Percentiles rank a stretch among this genome's conserved stretches.
These are phyloP conservation scores for Tylochromis polylepis DNA, from an alignment of 2,113 vertebrate species.

Conservation along the genomic window DNA sequence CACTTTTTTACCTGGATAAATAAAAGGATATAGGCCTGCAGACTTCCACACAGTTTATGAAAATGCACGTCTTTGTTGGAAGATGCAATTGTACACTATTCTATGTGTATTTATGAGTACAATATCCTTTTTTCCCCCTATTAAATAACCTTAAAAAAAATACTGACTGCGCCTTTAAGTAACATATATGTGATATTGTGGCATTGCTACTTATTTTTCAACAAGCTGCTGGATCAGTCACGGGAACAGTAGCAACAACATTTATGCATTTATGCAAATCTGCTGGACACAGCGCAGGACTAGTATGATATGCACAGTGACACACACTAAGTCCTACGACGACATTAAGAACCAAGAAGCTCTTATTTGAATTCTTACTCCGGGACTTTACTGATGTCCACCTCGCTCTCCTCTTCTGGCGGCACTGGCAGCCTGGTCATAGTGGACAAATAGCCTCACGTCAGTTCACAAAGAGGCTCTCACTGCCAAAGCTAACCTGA, in stretches of 20 bases:
- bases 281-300: neutral
- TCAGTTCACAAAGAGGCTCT: neutral
- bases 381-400: neutral
- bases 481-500: neutral
- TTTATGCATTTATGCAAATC: neutral
- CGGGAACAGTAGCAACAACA: neutral
- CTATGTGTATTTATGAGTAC: neutral
- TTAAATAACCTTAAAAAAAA: neutral
- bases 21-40: neutral
- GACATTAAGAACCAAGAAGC: neutral
- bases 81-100: neutral
- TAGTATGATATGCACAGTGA: neutral
- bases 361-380: slow-evolving; percentile 62
- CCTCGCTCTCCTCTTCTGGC: slow-evolving; percentile 46
- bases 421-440: slow-evolving; percentile 52
- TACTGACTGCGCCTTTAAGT: neutral
- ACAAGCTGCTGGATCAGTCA: neutral
- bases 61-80: fast-evolving
- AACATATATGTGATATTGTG: neutral
- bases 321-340: neutral
- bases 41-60: neutral
- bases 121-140: neutral
- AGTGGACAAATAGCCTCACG: neutral
- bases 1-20: fast-evolving
- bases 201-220: neutral